phyloP scores from a whole-genome alignment of 2,113 vertebrate genomes.

The Psittacara wagleri region DNA sequence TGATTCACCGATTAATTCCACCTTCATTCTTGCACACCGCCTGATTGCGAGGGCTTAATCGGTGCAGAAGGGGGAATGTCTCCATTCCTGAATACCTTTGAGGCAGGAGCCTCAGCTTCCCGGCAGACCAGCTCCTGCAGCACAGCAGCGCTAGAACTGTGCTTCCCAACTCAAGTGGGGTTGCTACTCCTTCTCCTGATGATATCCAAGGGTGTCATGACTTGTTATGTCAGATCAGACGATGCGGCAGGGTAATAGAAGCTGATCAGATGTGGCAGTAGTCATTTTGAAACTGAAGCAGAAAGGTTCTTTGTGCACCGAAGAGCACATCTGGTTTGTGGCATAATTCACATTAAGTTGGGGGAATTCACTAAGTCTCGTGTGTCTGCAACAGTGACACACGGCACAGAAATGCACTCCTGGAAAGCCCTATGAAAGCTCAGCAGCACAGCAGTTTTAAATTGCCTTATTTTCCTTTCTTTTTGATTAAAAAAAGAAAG shows the following conservation, averaged over 20 bases:
- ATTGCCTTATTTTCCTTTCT: background rate
- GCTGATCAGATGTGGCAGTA: slow-evolving; percentile 52
- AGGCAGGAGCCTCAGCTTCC: background rate
- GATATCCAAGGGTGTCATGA: slow-evolving; percentile 44
- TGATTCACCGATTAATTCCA: background rate
- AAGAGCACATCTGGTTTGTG: slow-evolving; percentile 76
- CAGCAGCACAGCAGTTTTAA: background rate
- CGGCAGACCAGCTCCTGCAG: background rate
- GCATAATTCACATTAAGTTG: slow-evolving; percentile 74
- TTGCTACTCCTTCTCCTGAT: background rate
- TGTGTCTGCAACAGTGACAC: slow-evolving; percentile 34
- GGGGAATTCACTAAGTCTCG: background rate
- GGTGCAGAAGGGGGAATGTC: background rate
- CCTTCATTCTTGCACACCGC: background rate
- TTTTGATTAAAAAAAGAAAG: background rate
- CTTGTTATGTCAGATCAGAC: background rate
- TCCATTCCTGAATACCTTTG: background rate
- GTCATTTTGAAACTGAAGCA: slow-evolving; percentile 13
- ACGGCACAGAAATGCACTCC: background rate
- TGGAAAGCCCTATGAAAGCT: background rate
- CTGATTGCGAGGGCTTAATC: background rate
- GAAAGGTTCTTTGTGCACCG: slow-evolving; percentile 59
- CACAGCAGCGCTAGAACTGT: background rate
- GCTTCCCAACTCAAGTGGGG: background rate
- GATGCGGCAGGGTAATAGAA: slow-evolving; percentile 5